Percentiles rank a stretch among this genome's conserved stretches.
Conservation (phyloP, 2,888 invertebrate genomes). For the Bhutanitis thaidina region DNA sequence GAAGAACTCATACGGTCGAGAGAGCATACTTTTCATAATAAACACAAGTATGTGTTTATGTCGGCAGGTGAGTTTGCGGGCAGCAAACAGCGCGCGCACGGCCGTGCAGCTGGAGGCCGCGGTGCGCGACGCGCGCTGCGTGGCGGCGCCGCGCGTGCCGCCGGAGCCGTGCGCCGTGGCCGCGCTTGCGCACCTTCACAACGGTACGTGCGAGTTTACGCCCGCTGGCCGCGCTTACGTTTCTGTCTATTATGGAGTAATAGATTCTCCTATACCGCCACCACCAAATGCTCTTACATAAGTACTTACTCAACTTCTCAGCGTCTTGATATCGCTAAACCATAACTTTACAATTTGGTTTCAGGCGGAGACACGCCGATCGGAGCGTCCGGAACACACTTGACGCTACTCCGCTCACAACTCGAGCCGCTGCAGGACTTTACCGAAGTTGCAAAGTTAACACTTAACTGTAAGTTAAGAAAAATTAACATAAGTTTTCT, state of each 20-base stretch:
- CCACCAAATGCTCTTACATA: too few species aligned
- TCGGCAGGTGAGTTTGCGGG: slow-evolving; percentile 39
- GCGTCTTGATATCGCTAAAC: too few species aligned
- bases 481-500: too few species aligned
- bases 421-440: slow-evolving; percentile 44
- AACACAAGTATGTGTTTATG: not conserved
- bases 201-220: slow-evolving; percentile 22
- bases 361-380: slow-evolving; percentile 27
- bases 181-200: slow-evolving; percentile 28
- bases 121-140: slow-evolving; percentile 33
- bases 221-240: too few species aligned
- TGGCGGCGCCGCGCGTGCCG: slow-evolving; percentile 27
- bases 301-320: too few species aligned
- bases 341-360: too few species aligned
- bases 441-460: slow-evolving; percentile 35
- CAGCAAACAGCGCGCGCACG: slow-evolving; percentile 49
- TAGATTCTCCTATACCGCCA: too few species aligned
- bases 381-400: slow-evolving; percentile 35
- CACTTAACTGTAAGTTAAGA: slow-evolving; percentile 35
- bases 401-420: slow-evolving; percentile 38
- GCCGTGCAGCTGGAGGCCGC: slow-evolving; percentile 34
- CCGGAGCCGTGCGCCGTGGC: slow-evolving; percentile 28
- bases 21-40: too few species aligned
- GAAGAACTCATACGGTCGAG: too few species aligned
- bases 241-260: too few species aligned